Evolutionary conservation across 2,113 vertebrate species (phyloP), one percentile per base, ranked within the genome.

Genomic region (Pseudorhombus dupliciocellatus): DNA sequence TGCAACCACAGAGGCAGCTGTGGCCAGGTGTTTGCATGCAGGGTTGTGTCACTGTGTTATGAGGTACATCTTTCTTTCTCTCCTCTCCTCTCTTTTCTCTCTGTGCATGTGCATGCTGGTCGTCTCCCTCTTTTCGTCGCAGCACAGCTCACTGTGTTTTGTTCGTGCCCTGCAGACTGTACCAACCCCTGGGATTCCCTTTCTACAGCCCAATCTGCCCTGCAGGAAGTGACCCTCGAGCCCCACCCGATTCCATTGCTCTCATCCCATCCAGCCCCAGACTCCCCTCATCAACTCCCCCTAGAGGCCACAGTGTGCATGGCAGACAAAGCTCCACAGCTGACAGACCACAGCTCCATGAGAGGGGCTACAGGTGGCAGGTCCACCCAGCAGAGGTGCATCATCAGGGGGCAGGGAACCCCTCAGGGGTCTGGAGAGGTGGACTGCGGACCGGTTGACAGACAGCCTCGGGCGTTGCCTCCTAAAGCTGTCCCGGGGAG

Each of bases 181-280:
- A 93, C 92, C 96, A 65, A 86, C 96, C 83, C 93, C 97, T 94
- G 98, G 97, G 96, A 96, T 88, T 76, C 95, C 95, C 91, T 96
- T 96, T 90, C 96, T 96, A 92, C 97, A 96, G 84, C 94, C 96
- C 87, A 95, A 96, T 89, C 96, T 96, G 93, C 95, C 92, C 93
- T 97, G 97, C 94, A 95, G 97, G 96, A 98, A 99, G 94, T 99
- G 96, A 96, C 93, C 87, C 93, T 94, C 3, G 95, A 97, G 0
- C 93, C 94, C 91, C 93, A 93, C 93, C 94, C 94, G 81, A 91
- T 92, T 92, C 94, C 96, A 95, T 95, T 94, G 93, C 94, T 94
- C 92, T 94, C 97, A 96, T 97, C 95, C 90, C 95, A 97, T 94
- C 94, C 94, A 90, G 91, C 93, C 95, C 95, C 94, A 93, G 95